Percentiles rank a stretch among this genome's conserved stretches.
Evolutionary conservation across 2,113 vertebrate species (phyloP).

Genomic region (Muntiacus reevesi): DNA sequence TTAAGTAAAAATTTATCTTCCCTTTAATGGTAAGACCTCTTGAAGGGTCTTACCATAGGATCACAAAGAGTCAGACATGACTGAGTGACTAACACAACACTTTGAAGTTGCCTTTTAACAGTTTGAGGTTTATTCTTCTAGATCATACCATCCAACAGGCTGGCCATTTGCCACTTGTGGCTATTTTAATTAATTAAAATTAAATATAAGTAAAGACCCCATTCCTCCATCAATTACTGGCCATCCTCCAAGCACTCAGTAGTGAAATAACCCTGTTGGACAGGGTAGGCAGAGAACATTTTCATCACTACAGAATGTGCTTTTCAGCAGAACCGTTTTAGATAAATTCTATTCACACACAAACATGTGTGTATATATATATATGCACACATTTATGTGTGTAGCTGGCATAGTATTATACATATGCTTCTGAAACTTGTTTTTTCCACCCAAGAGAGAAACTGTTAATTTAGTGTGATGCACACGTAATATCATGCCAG

Average conservation of each 20-base stretch:
- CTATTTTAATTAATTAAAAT: not conserved
- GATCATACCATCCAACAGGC: not conserved
- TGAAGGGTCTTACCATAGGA: not conserved
- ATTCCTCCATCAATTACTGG: not conserved
- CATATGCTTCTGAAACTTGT: conserved; percentile 18
- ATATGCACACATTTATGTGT: not conserved
- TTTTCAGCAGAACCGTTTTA: not conserved
- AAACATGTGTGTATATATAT: not conserved
- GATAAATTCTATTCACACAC: not conserved
- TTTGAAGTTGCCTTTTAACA: not conserved
- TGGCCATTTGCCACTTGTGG: not conserved
- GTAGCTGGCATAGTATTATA: conserved; percentile 16
- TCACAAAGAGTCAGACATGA: not conserved
- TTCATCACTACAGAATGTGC: not conserved
- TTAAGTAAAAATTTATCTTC: not conserved
- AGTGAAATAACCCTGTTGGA: not conserved
- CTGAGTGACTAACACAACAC: not conserved
- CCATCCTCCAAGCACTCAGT: not conserved
- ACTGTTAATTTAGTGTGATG: conserved; percentile 50
- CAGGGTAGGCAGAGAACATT: not conserved
- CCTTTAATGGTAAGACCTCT: not conserved
- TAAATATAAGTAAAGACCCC: not conserved
- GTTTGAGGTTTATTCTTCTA: not conserved
- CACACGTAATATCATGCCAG: conserved; percentile 35
- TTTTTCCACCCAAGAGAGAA: conserved; percentile 32